These are phyloP conservation scores for Chymomyza fuscimana DNA, from an alignment of 2,888 invertebrate genomes.

Conservation along the genomic window DNA sequence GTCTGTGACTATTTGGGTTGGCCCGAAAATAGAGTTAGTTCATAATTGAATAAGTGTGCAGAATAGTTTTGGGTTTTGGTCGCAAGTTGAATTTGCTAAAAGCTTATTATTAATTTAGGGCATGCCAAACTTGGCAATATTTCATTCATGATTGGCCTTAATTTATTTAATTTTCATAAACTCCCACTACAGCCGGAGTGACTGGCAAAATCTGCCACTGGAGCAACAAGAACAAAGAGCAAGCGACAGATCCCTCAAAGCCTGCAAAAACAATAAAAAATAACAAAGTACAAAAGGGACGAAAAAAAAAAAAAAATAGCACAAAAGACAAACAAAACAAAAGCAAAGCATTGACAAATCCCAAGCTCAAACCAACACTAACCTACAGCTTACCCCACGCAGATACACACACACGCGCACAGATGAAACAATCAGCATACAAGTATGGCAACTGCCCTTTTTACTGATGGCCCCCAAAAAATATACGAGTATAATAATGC, in stretches of 20 bases:
- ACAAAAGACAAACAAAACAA: constrained; percentile 3
- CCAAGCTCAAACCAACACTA: constrained; percentile 14
- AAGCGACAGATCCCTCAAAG: not conserved
- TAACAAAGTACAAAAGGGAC: not conserved
- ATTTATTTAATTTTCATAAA: constrained; percentile 4
- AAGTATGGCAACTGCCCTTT: constrained; percentile 7
- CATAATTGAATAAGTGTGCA: not conserved
- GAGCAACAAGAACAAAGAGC: no score
- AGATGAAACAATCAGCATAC: constrained; percentile 1
- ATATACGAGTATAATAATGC: constrained; percentile 36
- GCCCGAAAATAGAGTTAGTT: not conserved
- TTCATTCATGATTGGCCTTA: constrained; percentile 1
- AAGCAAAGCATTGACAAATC: constrained; percentile 1
- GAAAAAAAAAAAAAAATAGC: not conserved
- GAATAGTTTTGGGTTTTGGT: not conserved
- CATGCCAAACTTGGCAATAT: not conserved
- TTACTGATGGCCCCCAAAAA: constrained; percentile 9
- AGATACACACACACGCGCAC: not conserved
- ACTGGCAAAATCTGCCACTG: constrained; percentile 11
- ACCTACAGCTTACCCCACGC: not conserved
- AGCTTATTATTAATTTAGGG: not conserved
- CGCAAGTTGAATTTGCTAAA: not conserved
- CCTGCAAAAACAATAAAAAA: not conserved
- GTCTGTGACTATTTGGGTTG: constrained; percentile 15
- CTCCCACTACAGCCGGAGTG: constrained; percentile 2